Evolutionary conservation across 23 tunicate genomes (phyloP).

Genomic region (Styela plicata): DNA sequence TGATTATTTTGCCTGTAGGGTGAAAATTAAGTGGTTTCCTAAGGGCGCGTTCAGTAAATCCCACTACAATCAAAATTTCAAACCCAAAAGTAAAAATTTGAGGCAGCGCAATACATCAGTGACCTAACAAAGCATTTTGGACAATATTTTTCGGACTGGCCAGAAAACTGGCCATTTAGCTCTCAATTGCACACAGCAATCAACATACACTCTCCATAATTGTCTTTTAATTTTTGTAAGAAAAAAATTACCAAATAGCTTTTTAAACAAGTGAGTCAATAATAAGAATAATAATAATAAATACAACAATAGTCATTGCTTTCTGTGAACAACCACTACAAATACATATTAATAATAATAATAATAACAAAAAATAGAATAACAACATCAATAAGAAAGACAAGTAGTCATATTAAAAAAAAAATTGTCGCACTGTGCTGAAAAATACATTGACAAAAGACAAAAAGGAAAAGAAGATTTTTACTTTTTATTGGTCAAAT

Average conservation of each 20-base stretch:
- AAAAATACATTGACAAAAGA: background rate
- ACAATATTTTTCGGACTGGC: no score
- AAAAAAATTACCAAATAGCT: conserved; percentile 32
- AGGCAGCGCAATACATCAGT: no score
- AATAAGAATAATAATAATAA: no score
- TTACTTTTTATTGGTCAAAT: conserved; percentile 22
- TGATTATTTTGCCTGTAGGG: no score
- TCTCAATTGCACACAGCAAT: no score
- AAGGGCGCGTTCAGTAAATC: no score
- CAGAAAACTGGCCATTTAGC: no score
- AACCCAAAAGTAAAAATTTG: no score
- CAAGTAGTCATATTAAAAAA: no score
- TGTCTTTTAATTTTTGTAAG: conserved; percentile 9
- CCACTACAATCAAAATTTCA: no score
- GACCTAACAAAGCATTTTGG: no score
- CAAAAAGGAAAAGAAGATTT: background rate
- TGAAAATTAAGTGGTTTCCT: no score
- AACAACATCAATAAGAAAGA: background rate
- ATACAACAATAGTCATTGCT: background rate
- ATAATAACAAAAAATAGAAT: background rate
- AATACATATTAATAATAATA: background rate
- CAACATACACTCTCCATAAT: background rate
- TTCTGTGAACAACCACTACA: background rate
- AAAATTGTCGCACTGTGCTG: background rate
- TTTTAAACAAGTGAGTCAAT: conserved; percentile 11